Conservation (phyloP, 2,797 vertebrate genomes). For the Halcyon badia region DNA sequence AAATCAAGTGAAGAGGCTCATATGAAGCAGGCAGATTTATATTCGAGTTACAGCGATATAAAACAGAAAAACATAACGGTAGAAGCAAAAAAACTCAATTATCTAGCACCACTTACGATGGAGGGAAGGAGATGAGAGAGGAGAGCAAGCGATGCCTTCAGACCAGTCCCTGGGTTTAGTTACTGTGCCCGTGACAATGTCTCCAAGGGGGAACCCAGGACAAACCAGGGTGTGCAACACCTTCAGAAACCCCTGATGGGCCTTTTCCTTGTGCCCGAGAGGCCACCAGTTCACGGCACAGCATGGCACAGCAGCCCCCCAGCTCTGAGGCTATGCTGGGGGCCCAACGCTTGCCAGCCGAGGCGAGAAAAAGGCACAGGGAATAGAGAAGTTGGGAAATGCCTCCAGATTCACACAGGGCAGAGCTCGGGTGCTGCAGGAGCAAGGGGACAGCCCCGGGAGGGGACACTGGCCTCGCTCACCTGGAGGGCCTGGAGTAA, state of each 20-base stretch:
- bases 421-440: neutral
- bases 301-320: accelerated
- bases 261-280: neutral
- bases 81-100: neutral
- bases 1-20: neutral
- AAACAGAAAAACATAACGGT: neutral
- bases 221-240: neutral
- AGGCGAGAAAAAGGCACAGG: neutral
- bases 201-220: neutral
- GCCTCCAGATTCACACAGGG: accelerated
- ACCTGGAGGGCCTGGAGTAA: neutral
- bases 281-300: accelerated
- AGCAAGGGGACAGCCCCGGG: neutral
- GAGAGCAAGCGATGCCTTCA: neutral
- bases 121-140: neutral
- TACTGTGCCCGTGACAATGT: accelerated
- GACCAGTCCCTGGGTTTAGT: neutral
- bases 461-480: neutral
- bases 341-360: neutral
- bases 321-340: accelerated
- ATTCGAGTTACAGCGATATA: accelerated
- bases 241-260: neutral
- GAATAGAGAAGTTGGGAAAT: accelerated
- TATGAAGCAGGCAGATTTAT: neutral
- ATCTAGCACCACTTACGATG: neutral